Evolutionary conservation across 2,888 invertebrate species (phyloP), one percentile per base, ranked within the genome.

Genomic region (Notocelia uddmanniana): DNA sequence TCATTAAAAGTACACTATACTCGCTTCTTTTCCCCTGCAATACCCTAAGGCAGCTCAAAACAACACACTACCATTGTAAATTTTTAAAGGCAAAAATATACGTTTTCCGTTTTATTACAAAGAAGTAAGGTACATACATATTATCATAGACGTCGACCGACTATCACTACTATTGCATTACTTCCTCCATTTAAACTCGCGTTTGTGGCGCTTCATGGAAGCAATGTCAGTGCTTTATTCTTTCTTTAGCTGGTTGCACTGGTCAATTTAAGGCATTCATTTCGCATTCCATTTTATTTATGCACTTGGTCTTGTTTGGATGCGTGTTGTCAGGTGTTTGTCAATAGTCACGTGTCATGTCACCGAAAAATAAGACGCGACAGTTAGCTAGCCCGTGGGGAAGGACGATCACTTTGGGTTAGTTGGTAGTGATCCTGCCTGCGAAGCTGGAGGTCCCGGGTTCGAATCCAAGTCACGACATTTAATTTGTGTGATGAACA

Each of bases 211-310:
- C 55, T 58, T 67, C 57, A 58, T 19, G 67, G 67, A 41, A 73
- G 21, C 48, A 23, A 57, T 57, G 63, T 21, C 3, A 9, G 18
- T 19, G 59, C 50, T 64, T 73, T 68, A 52, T 62, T 37, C 64
- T 58, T 68, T 73, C 73, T 70, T 26, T 41, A 48, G 70, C 71
- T 71, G 70, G 69, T 18, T 66, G 71, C 63, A 68, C 73, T n/a
- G 45, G 45, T 45, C 45, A 45, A 45, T 45, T 45, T n/a, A 0
- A 45, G n/a, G n/a, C 45, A 3, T n/a, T 8, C 45, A n/a, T 3
- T 41, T 15, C 15, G 3, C 3, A 41, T 41, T 15, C 41, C 41
- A 41, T 3, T 15, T 15, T 37, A 37, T 13, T 26, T 2, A 26
- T 3, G 26, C 5, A 26, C 5, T 26, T 26, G 5, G 2, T 26